Percentiles rank a stretch among this genome's conserved stretches.
phyloP scores from a whole-genome alignment of 2,113 vertebrate species.

The Solea senegalensis region DNA sequence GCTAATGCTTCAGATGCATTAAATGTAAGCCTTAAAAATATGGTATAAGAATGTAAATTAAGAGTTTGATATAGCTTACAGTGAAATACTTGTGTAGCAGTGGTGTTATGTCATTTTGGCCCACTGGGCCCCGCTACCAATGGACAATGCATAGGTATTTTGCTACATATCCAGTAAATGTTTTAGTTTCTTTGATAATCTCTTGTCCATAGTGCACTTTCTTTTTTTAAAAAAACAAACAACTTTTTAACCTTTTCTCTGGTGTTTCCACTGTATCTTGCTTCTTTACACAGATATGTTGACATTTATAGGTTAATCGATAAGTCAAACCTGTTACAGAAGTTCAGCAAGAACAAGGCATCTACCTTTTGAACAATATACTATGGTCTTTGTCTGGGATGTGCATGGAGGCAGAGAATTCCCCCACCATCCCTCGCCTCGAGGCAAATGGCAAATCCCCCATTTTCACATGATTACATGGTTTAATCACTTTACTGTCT shows the following conservation, averaged over 20 bases:
- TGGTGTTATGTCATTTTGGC: conserved; percentile 56
- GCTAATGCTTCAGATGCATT: not conserved
- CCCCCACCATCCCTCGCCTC: conserved; percentile 7
- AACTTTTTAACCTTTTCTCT: conserved; percentile 6
- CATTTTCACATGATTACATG: conserved; percentile 19
- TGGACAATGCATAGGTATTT: conserved; percentile 64
- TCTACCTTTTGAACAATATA: conserved; percentile 35
- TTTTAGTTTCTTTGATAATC: no score
- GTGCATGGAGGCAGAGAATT: conserved; percentile 1
- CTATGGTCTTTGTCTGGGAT: conserved; percentile 26
- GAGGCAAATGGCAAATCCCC: conserved; percentile 13
- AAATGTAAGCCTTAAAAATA: not conserved
- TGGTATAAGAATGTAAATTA: not conserved
- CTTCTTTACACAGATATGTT: conserved; percentile 24
- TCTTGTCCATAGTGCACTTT: no score
- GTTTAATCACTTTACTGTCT: conserved; percentile 17
- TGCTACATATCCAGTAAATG: conserved; percentile 31
- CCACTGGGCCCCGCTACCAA: conserved; percentile 57
- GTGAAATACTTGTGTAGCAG: conserved; percentile 40
- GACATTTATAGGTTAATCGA: conserved; percentile 14
- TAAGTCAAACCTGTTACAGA: conserved; percentile 27
- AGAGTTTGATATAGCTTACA: conserved; percentile 13
- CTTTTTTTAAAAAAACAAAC: no score
- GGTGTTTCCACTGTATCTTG: not conserved
- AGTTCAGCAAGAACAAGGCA: conserved; percentile 30